phyloP scores from a whole-genome alignment of 1,140 invertebrate species.

The Aphis gossypii region DNA sequence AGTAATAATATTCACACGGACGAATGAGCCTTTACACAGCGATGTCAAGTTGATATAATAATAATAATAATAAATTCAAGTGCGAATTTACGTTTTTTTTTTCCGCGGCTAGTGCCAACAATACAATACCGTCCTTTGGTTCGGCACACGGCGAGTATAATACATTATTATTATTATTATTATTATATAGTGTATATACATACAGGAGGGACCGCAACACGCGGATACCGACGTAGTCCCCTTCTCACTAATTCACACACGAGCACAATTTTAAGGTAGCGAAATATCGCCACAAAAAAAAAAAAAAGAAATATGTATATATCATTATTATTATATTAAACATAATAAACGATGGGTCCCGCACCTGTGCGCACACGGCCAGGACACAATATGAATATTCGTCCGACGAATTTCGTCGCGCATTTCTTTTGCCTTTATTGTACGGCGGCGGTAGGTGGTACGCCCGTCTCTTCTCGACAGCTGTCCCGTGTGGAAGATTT shows the following conservation, averaged over 20 bases:
- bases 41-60: constrained; percentile 31
- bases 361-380: neutral
- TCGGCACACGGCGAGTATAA: neutral
- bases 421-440: neutral
- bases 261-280: neutral
- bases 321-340: constrained; percentile 8
- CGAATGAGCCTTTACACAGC: neutral
- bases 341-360: neutral
- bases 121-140: neutral
- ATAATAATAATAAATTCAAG: constrained; percentile 18
- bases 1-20: neutral
- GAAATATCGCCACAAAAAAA: neutral
- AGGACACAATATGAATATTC: neutral
- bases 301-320: neutral
- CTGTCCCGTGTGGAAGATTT: neutral
- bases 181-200: neutral
- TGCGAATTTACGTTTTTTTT: neutral
- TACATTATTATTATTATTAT: neutral
- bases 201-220: neutral
- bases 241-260: neutral
- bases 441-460: neutral
- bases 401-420: neutral
- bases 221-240: neutral
- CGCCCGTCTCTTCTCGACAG: neutral
- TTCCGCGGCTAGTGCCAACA: neutral